Evolutionary conservation across 2,888 invertebrate genomes (phyloP).

Genomic region (Scaptodrosophila latifasciaeformis): DNA sequence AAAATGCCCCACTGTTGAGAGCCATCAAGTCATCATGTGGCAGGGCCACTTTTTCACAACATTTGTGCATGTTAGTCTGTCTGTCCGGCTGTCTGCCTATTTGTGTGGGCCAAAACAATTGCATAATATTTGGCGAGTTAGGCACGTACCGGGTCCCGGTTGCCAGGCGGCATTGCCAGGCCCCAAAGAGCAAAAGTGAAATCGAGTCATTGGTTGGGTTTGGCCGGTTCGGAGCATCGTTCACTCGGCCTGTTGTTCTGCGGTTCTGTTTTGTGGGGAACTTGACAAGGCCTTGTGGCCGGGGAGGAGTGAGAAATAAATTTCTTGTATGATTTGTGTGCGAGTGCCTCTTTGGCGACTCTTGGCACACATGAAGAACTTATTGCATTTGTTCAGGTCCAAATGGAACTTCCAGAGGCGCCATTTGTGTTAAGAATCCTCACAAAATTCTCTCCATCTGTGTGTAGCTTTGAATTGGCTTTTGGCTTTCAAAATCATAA

Average conservation of each 20-base stretch:
- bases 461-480: slow-evolving; percentile 1
- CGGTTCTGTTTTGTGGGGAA: slow-evolving; percentile 10
- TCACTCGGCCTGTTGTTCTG: too few species aligned
- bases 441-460: background rate
- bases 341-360: slow-evolving; percentile 1
- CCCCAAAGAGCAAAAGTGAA: slow-evolving; percentile 32
- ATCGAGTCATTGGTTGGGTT: too few species aligned
- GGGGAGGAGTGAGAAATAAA: too few species aligned
- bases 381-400: slow-evolving; percentile 35
- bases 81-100: too few species aligned
- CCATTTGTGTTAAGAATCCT: background rate
- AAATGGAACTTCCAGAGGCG: slow-evolving; percentile 17
- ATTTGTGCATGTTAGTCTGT: too few species aligned
- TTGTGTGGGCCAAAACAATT: slow-evolving; percentile 45
- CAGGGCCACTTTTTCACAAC: too few species aligned
- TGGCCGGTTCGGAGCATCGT: too few species aligned
- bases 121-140: slow-evolving; percentile 35
- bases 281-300: too few species aligned
- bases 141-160: slow-evolving; percentile 11
- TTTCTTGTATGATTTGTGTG: slow-evolving; percentile 28
- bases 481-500: slow-evolving; percentile 37
- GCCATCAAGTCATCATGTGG: slow-evolving; percentile 12
- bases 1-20: slow-evolving; percentile 32
- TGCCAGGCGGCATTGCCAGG: background rate
- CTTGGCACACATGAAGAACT: slow-evolving; percentile 28